phyloP scores from a whole-genome alignment of 1,140 invertebrate species.

The Venustaconcha ellipsiformis region DNA sequence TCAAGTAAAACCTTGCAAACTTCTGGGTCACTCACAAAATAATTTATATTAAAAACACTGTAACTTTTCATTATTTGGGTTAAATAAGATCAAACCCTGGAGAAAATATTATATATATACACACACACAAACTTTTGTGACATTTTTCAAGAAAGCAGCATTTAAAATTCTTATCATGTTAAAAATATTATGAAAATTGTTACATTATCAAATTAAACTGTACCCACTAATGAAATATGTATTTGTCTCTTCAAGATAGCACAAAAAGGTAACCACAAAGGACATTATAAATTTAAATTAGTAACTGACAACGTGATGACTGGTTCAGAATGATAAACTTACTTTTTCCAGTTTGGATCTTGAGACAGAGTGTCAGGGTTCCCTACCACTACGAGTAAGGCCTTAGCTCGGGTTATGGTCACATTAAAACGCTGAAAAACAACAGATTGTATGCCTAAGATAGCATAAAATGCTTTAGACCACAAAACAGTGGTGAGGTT shows the following conservation, averaged over 20 bases:
- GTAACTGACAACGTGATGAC: background rate
- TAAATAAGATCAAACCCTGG: no score
- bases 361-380: conserved; percentile 77
- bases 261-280: background rate
- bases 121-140: no score
- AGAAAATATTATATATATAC: no score
- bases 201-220: background rate
- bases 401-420: conserved; percentile 83
- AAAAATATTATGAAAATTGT: background rate
- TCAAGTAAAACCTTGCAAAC: no score
- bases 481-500: background rate
- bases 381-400: conserved; percentile 83
- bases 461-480: no score
- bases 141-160: background rate
- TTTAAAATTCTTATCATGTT: background rate
- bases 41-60: no score
- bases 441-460: conserved; percentile 2
- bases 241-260: background rate
- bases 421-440: conserved; percentile 82
- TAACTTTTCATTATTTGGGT: no score
- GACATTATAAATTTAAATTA: background rate
- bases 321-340: conserved; percentile 18
- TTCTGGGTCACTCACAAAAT: no score
- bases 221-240: background rate
- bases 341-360: conserved; percentile 58